phyloP scores from a whole-genome alignment of 2,888 invertebrate genomes.

The Leptinotarsa rubiginosa region DNA sequence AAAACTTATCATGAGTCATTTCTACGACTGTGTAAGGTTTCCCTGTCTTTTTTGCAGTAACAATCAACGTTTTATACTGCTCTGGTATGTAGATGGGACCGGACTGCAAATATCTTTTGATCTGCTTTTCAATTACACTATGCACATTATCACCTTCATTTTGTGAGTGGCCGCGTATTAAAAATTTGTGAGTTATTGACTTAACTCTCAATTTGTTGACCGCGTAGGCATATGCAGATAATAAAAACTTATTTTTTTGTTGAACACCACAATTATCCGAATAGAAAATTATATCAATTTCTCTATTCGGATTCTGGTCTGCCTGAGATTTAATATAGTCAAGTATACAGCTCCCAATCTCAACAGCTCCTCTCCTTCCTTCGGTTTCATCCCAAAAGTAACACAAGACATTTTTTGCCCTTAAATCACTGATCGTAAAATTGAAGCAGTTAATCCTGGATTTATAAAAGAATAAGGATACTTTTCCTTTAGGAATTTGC shows the following conservation, averaged over 20 bases:
- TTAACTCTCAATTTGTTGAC: constrained; percentile 13
- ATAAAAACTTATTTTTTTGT: constrained; percentile 32
- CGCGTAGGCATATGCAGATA: constrained; percentile 26
- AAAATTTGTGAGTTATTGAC: constrained; percentile 22
- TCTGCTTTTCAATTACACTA: constrained; percentile 23
- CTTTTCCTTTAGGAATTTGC: constrained; percentile 26
- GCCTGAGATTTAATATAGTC: constrained; percentile 14
- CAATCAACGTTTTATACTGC: background rate
- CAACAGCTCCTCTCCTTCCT: constrained; percentile 41
- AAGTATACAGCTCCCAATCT: constrained; percentile 44
- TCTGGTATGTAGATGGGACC: constrained; percentile 19
- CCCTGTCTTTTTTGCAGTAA: background rate
- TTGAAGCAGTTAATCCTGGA: constrained; percentile 45
- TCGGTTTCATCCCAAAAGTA: constrained; percentile 56
- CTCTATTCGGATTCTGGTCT: constrained; percentile 8
- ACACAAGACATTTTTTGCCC: constrained; percentile 40
- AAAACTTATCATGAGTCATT: constrained; percentile 40
- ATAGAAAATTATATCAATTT: constrained; percentile 25
- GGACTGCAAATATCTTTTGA: constrained; percentile 5
- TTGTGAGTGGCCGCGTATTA: constrained; percentile 20
- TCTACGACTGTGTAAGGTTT: constrained; percentile 40
- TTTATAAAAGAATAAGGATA: constrained; percentile 50
- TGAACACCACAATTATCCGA: constrained; percentile 34
- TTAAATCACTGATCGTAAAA: constrained; percentile 51
- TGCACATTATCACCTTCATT: constrained; percentile 26